These are phyloP conservation scores for Taeniopygia guttata DNA, from an alignment of 2,797 vertebrate species.

Conservation along the genomic window DNA sequence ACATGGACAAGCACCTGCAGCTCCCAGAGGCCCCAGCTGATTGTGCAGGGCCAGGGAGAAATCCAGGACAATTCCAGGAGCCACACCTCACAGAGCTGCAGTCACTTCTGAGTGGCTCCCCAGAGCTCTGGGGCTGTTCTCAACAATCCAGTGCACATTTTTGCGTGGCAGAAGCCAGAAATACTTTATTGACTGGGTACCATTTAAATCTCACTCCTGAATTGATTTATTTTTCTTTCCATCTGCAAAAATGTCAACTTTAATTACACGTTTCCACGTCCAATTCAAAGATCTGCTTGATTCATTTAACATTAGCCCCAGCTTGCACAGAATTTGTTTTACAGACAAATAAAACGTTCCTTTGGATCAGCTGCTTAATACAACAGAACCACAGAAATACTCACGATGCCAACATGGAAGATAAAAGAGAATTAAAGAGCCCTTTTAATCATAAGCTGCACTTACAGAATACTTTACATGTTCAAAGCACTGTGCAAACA, in stretches of 20 bases:
- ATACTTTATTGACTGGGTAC: background rate
- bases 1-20: background rate
- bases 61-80: background rate
- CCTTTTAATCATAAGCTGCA: slow-evolving; percentile 21
- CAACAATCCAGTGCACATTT: background rate
- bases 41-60: too few species aligned
- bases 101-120: background rate
- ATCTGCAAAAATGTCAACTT: slow-evolving; percentile 10
- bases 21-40: background rate
- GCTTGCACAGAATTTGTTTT: background rate
- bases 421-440: slow-evolving; percentile 27
- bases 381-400: background rate
- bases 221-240: background rate
- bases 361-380: slow-evolving; percentile 20
- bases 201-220: background rate
- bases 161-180: background rate
- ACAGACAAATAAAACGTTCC: background rate
- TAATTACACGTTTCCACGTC: background rate
- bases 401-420: background rate
- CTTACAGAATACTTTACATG: slow-evolving; percentile 6
- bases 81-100: background rate
- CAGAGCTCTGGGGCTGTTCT: background rate
- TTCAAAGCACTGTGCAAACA: slow-evolving; percentile 21
- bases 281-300: background rate
- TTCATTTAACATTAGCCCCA: background rate